Evolutionary conservation across 2,888 invertebrate genomes (phyloP), one percentile per base, ranked within the genome.

Genomic region (Pristionchus entomophagus): DNA sequence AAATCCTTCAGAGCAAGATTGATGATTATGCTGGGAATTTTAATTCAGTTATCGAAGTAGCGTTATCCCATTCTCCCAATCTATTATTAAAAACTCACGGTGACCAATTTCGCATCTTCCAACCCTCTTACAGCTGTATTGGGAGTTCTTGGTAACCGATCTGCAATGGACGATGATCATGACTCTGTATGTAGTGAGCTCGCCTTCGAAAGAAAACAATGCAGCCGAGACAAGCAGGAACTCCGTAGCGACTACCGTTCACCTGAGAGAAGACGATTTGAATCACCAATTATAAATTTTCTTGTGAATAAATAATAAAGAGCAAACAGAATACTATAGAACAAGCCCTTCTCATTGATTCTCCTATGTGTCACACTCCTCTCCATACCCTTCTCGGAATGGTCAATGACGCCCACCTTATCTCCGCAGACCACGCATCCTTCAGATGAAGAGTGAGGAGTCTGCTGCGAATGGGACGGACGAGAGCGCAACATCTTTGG

Each of bases 161-260:
- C 83, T 84, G 83, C 3, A 65, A 65, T 65, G 5, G 35, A 29
- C 19, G 59, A 26, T 8, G 22, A 59, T 22, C n/a, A 8, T 22
- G 59, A 59, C 8, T n/a, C 8, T 8, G 22, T 12, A 59, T 22
- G 26, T 8, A 77, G 26, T 4, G 38, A 78, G 26, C 45, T 84
- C 1, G 65, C 83, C 85, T 73, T 85, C 85, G 32, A 49, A 85
- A 85, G 85, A 85, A 85, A 29, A 85, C 85, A 49, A 85, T 85
- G 77, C 85, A 85, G 1, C 85, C 85, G 53, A 85, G 85, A 85
- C 85, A 85, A 12, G 85, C 85, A 4, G 85, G 85, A 14, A 85
- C 85, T 51, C 85, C 85, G 26, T 85, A 85, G 19, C 85, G 73
- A 77, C 12, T 77, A 22, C 85, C 85, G 32, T 85, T 85, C 53